Base-by-base conservation (phyloP, 2,888 invertebrate genomes). In the Eupithecia exiguata region DNA sequence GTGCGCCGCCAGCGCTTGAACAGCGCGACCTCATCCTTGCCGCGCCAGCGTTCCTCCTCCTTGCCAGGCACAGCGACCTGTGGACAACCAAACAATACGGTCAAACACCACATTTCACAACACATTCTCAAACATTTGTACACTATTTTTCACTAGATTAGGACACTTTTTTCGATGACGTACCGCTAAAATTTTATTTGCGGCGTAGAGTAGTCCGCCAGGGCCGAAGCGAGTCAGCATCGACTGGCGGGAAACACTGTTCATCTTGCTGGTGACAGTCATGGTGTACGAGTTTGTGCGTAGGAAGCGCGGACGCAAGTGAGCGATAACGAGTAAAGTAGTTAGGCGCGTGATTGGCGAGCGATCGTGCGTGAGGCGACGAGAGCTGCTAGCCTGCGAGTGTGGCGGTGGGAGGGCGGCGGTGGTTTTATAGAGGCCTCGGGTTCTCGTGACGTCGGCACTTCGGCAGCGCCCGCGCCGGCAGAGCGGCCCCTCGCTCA, bases 201-300 rank as follows among this genome's bases (percentile, higher is more conserved):
- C 93, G 84, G 94, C 92, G 84, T 94, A 94, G 75, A 93, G 90
- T 38, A 94, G 88, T 66, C 94, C 94, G 75, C 94, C 94, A 72
- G 94, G 94, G 83, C 94, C 94, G 83, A 94, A 88, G 73, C 94
- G 94, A 82, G 91, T 90, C 83, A 94, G 88, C 85, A 92, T 85
- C 78, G 94, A 92, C 83, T 91, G 94, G 87, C 94, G 93, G 86
- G 94, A 93, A 78, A 95, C 94, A 87, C 93, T 94, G 87, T 94
- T 95, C 93, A 95, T 93, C 87, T 94, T 94, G 89, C 94, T 94
- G 84, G 92, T 88, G 83, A 95, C 94, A 74, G 95, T 95, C 95
- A 95, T 95, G 81, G 18, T 83, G 88, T 82, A 86, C 89, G 89
- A 88, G 89, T 86, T 86, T 77, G 82, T 84, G 86, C 86, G 87